phyloP scores from a whole-genome alignment of 2,113 vertebrate genomes.

The Cheilinus undulatus region DNA sequence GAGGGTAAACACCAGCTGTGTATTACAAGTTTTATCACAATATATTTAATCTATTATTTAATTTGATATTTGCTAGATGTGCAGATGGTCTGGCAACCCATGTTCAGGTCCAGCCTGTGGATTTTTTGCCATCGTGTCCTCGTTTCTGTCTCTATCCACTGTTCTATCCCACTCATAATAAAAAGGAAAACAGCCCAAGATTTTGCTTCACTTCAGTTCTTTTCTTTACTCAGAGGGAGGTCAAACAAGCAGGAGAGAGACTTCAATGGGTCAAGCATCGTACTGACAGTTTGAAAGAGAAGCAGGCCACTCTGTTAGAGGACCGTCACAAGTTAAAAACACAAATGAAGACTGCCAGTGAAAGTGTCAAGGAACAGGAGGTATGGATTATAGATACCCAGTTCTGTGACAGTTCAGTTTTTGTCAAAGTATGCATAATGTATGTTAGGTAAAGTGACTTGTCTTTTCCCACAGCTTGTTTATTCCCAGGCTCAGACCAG shows the following conservation, averaged over 20 bases:
- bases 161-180: no score
- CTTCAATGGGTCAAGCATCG: conserved; percentile 35
- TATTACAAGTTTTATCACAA: no score
- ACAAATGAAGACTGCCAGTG: conserved; percentile 40
- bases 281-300: conserved; percentile 32
- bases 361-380: conserved; percentile 62
- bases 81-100: no score
- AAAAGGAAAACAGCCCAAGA: no score
- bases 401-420: neutral
- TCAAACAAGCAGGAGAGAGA: conserved; percentile 47
- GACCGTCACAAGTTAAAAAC: conserved; percentile 38
- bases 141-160: no score
- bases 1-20: no score
- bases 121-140: no score
- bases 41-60: no score
- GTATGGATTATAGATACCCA: conserved; percentile 18
- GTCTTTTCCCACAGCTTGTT: conserved; percentile 37
- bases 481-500: conserved; percentile 63
- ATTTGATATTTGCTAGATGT: no score
- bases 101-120: no score
- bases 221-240: conserved; percentile 24
- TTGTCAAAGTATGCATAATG: neutral
- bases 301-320: conserved; percentile 22
- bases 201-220: no score
- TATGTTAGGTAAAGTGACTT: neutral